Percentiles rank a stretch among this genome's conserved stretches.
phyloP scores from a whole-genome alignment of 2,888 invertebrate species.

The Drosophila infuscata region DNA sequence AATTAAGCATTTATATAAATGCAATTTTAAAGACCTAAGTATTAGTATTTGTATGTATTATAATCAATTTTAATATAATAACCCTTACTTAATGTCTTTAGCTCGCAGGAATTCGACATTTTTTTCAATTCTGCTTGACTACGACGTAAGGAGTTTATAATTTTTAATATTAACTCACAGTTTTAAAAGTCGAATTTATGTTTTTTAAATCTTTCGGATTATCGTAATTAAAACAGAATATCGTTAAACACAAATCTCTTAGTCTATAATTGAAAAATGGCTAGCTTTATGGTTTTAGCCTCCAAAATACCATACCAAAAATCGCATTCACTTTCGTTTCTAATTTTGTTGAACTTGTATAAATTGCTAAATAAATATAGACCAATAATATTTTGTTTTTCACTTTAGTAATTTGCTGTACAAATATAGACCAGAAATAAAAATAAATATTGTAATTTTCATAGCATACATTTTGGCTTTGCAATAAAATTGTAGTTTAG shows the following conservation, averaged over 20 bases:
- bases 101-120: background rate
- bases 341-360: background rate
- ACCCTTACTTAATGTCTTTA: background rate
- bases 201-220: background rate
- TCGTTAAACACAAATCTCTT: background rate
- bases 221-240: background rate
- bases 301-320: background rate
- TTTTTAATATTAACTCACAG: background rate
- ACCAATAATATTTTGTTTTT: background rate
- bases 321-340: background rate
- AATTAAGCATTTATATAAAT: too few relatives aligned
- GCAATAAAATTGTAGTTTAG: background rate
- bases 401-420: background rate
- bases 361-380: background rate
- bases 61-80: background rate
- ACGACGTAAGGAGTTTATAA: background rate
- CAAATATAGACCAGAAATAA: background rate
- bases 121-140: background rate
- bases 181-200: background rate
- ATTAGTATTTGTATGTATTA: background rate
- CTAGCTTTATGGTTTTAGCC: background rate
- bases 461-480: background rate
- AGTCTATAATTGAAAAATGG: background rate
- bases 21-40: background rate
- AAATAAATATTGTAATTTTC: background rate